These are phyloP conservation scores for Neomorphus geoffroyi DNA, from an alignment of 2,797 vertebrate species.

Conservation along the genomic window DNA sequence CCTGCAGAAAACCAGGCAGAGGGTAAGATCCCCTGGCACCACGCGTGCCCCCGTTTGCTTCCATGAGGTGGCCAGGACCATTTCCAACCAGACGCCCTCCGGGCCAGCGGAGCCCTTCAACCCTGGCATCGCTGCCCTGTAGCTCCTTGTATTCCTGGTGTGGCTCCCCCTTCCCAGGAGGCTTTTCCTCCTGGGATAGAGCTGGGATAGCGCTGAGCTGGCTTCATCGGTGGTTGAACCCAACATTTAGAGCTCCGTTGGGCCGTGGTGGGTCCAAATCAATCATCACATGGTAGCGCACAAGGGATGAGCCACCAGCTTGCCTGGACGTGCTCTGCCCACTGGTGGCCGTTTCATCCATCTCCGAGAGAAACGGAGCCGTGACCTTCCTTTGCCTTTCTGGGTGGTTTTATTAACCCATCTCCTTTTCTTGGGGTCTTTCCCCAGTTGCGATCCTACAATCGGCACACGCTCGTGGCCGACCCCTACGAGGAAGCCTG, in stretches of 20 bases:
- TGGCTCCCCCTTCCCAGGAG: neutral
- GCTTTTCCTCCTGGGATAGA: neutral
- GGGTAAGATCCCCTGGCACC: slow-evolving; percentile 77
- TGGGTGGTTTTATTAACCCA: fast-evolving
- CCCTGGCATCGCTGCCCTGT: neutral
- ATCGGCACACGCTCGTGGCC: slow-evolving; percentile 91
- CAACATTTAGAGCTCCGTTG: neutral
- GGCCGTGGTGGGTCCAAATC: neutral
- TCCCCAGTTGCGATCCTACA: slow-evolving; percentile 92
- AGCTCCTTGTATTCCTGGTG: neutral
- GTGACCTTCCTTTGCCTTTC: neutral
- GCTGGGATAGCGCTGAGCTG: neutral
- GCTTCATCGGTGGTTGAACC: neutral
- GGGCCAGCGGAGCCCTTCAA: neutral
- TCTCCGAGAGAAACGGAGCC: neutral
- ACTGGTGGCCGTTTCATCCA: neutral
- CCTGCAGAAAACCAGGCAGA: slow-evolving; percentile 92
- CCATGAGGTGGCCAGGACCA: neutral
- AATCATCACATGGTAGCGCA: neutral
- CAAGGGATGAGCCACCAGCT: neutral
- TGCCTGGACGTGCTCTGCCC: neutral
- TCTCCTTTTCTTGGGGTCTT: neutral
- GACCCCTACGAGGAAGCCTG: slow-evolving; percentile 93
- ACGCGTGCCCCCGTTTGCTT: fast-evolving
- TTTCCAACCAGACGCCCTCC: neutral